A percentile compares a stretch with the other conserved stretches of the same genome.
Conservation (phyloP, 2,113 vertebrate genomes). For the Myodes glareolus region DNA sequence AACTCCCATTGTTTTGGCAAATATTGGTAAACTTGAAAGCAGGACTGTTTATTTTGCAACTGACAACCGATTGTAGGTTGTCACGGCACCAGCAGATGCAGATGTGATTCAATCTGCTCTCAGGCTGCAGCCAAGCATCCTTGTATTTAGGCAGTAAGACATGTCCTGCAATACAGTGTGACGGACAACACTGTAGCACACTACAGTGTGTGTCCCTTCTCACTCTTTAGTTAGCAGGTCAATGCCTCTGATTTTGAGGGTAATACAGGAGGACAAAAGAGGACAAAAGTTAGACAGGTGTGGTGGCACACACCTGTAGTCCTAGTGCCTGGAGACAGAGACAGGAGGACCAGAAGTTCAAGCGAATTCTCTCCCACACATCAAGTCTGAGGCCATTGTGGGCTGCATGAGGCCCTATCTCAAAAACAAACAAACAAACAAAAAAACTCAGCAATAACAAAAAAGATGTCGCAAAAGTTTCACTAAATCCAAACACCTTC, state of each 20-base stretch:
- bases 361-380: background rate
- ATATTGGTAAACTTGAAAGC: background rate
- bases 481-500: conserved; percentile 46
- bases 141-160: conserved; percentile 41
- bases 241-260: background rate
- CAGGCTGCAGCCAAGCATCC: background rate
- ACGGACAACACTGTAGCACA: background rate
- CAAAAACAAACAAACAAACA: background rate
- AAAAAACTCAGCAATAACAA: background rate
- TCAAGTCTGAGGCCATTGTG: background rate
- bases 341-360: background rate
- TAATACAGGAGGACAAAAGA: background rate
- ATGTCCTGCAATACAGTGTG: background rate
- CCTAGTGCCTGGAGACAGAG: too few relatives aligned
- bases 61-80: conserved; percentile 19
- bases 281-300: background rate
- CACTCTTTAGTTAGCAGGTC: background rate
- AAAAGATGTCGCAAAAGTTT: background rate
- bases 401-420: background rate
- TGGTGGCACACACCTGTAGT: background rate
- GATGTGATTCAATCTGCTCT: background rate
- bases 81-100: background rate
- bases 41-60: background rate
- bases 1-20: background rate
- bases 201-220: background rate